Base-by-base conservation (phyloP, 2,888 invertebrate genomes). In the Poecilus cupreus region DNA sequence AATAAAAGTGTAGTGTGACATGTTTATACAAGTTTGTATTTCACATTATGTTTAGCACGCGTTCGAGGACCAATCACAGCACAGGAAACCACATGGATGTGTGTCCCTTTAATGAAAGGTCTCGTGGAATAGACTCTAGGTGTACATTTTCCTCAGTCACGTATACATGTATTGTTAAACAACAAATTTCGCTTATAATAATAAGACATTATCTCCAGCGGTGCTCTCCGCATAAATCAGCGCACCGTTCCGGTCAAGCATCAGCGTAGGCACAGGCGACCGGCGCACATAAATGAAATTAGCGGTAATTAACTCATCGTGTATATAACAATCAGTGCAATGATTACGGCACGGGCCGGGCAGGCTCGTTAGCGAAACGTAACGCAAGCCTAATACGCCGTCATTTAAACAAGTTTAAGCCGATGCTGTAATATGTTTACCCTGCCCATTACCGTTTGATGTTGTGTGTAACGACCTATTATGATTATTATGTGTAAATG, bases 221-320 rank as follows among this genome's bases (percentile, higher is more conserved):
- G 60, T 20, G n/a, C 13, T 26, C 60, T 5, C 10, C 3, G 43
- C 26, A 60, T 60, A 60, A 60, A 60, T 60, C 60, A 26, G 60
- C 6, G 60, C 26, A 26, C 60, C 60, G 60, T 20, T 26, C n/a
- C 60, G 60, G 60, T 60, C 60, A 60, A 60, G 60, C 13, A 60
- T 10, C 60, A 26, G 6, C 57, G 26, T 26, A 6, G 54, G 16
- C 49, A 43, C 22, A 54, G 13, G 26, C 60, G 10, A 60, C 60
- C 24, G n/a, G n/a, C 26, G 60, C n/a, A 68, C 64, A 68, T 68
- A 37, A 68, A 68, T 68, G 32, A 32, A 68, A 68, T 68, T 68
- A 68, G 64, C 37, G 37, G 64, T 37, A 68, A 68, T 68, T 68
- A 68, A 68, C 64, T 68, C 64, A 68, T 68, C 64, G 37, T 68